phyloP scores from a whole-genome alignment of 2,888 invertebrate genomes.

The Sussaba pulchella region DNA sequence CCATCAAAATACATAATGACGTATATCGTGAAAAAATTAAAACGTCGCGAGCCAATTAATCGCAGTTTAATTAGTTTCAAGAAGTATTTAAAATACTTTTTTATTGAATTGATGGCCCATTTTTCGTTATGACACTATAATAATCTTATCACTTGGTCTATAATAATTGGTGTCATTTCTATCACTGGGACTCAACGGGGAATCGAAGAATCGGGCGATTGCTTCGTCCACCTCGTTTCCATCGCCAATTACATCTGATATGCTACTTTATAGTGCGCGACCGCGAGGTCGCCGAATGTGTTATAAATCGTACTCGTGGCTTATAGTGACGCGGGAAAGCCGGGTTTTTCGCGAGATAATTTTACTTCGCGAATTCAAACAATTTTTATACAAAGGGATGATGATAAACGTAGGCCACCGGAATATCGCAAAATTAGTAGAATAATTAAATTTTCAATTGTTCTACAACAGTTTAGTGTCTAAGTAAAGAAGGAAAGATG shows the following conservation, averaged over 20 bases:
- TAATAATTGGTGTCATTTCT: slow-evolving; percentile 60
- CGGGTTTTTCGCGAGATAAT: neutral
- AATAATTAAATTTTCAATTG: slow-evolving; percentile 2
- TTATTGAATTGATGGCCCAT: no score
- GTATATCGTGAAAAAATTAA: no score
- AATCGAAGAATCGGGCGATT: slow-evolving; percentile 8
- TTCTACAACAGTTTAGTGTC: slow-evolving; percentile 20
- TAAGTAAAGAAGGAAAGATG: slow-evolving; percentile 7
- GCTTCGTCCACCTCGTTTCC: slow-evolving; percentile 17
- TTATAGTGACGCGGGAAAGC: neutral
- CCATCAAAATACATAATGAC: no score
- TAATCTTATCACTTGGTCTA: slow-evolving; percentile 59
- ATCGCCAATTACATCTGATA: slow-evolving; percentile 51
- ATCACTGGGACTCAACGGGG: slow-evolving; percentile 46
- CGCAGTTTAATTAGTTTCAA: no score
- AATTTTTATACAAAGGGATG: neutral
- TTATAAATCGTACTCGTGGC: slow-evolving; percentile 3
- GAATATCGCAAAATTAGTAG: slow-evolving; percentile 34
- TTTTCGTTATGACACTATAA: no score
- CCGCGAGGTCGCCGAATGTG: slow-evolving; percentile 16
- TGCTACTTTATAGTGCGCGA: slow-evolving; percentile 45
- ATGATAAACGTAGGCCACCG: slow-evolving; percentile 25
- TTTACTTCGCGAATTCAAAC: neutral
- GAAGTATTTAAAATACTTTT: no score
- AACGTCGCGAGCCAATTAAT: no score